Evolutionary conservation across 1,140 invertebrate species (phyloP).

Genomic region (Philaenus spumarius): DNA sequence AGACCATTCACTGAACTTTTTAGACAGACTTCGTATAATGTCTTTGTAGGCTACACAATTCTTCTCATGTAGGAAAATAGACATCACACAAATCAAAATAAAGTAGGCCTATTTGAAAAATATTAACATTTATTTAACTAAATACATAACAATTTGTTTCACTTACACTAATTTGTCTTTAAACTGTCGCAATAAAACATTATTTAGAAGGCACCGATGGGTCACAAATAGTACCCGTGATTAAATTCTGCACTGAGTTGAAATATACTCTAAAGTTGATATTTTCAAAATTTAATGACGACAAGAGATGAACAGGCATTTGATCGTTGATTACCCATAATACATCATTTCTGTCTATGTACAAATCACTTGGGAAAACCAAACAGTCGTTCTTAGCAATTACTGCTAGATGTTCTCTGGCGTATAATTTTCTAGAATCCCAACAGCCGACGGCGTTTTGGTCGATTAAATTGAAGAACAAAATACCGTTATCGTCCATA

Average conservation of each 20-base stretch:
- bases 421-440: slow-evolving; percentile 57
- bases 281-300: slow-evolving; percentile 63
- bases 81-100: too few species aligned
- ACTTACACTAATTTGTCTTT: too few species aligned
- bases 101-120: too few species aligned
- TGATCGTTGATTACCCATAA: slow-evolving; percentile 73
- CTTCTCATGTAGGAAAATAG: too few species aligned
- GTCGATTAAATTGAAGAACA: slow-evolving; percentile 69
- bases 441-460: slow-evolving; percentile 74
- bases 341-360: slow-evolving; percentile 53
- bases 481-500: slow-evolving; percentile 61
- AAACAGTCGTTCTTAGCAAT: slow-evolving; percentile 66
- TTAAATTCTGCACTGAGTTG: slow-evolving; percentile 52
- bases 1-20: too few species aligned
- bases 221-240: slow-evolving; percentile 67
- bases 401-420: slow-evolving; percentile 40
- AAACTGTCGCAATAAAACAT: too few species aligned
- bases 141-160: too few species aligned
- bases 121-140: too few species aligned
- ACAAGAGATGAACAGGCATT: slow-evolving; percentile 67
- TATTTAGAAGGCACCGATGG: neutral
- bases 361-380: slow-evolving; percentile 70
- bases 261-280: slow-evolving; percentile 70
- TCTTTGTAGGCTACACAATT: too few species aligned
- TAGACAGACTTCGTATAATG: too few species aligned